phyloP scores from a whole-genome alignment of 1,140 invertebrate genomes.

The Cataglyphis hispanica region DNA sequence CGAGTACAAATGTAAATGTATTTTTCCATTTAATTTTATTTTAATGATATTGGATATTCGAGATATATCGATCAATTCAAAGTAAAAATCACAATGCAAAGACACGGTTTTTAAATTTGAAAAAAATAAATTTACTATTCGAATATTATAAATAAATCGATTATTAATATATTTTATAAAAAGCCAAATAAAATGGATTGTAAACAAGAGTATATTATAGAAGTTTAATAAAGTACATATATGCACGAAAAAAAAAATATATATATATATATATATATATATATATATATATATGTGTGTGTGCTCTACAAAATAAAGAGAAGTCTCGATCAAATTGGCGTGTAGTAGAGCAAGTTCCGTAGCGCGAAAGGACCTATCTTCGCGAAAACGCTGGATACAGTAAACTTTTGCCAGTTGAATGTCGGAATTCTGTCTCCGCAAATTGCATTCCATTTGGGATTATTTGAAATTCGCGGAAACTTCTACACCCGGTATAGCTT shows the following conservation, averaged over 20 bases:
- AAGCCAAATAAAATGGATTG: background rate
- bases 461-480: constrained; percentile 84
- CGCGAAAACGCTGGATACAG: constrained; percentile 65
- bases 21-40: background rate
- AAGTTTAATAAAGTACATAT: background rate
- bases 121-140: background rate
- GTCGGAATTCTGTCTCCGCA: constrained; percentile 78
- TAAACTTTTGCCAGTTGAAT: constrained; percentile 79
- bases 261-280: background rate
- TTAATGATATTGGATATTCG: background rate
- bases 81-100: background rate
- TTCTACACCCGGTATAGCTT: constrained; percentile 77
- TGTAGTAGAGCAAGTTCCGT: constrained; percentile 41
- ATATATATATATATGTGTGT: no score
- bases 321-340: background rate
- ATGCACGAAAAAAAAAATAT: no score
- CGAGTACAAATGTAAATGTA: background rate
- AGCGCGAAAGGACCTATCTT: constrained; percentile 22
- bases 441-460: constrained; percentile 84
- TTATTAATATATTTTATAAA: background rate
- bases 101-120: background rate
- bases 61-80: background rate
- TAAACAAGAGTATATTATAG: background rate
- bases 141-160: background rate
- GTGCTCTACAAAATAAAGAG: background rate